Evolutionary conservation across 2,113 vertebrate species (phyloP).

Genomic region (Campylomormyrus numenius): DNA sequence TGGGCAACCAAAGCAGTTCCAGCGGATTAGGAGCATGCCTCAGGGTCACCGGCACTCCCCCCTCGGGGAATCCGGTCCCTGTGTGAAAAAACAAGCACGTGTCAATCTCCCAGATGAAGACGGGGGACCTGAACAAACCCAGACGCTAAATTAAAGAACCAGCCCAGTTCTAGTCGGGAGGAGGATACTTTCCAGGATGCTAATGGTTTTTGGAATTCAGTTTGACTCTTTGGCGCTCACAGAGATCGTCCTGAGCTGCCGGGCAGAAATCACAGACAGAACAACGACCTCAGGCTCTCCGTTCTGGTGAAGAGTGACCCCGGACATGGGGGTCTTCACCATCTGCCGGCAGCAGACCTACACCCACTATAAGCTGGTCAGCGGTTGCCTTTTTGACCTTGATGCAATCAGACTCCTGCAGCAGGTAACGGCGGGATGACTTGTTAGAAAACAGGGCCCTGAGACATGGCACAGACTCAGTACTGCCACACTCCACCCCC

Average conservation of each 20-base stretch:
- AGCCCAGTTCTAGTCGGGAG: background rate
- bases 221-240: background rate
- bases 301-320: background rate
- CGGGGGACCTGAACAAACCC: background rate
- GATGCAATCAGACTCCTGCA: background rate
- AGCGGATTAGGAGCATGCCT: background rate
- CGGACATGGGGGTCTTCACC: background rate
- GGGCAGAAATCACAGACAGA: background rate
- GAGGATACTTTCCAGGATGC: background rate
- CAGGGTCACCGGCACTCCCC: background rate
- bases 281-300: background rate
- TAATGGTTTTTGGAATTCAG: background rate
- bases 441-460: background rate
- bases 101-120: background rate
- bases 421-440: background rate
- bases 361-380: background rate
- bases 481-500: background rate
- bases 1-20: background rate
- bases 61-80: background rate
- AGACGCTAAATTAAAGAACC: background rate
- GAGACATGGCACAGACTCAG: background rate
- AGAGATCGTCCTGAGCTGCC: background rate
- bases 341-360: background rate
- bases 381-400: background rate
- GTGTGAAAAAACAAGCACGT: background rate